Conservation (phyloP, 2,888 invertebrate species). For the Gymnosoma rotundatum region DNA sequence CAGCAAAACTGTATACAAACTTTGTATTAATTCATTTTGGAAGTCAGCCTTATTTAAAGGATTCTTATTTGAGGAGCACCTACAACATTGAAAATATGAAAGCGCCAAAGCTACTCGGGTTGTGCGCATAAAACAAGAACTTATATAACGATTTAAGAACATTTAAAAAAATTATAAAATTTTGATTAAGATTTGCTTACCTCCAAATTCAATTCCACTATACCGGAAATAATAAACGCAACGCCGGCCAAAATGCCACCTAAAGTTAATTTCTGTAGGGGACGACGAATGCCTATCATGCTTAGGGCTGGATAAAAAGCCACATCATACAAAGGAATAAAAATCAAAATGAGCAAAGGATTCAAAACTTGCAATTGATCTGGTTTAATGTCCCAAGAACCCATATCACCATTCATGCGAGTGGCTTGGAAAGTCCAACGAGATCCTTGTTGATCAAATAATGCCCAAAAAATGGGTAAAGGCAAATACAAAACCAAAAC, state of each 20-base stretch:
- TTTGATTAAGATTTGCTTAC: conserved; percentile 80
- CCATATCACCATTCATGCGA: conserved; percentile 92
- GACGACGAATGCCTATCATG: conserved; percentile 87
- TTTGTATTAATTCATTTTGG: too few relatives aligned
- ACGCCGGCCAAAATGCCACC: conserved; percentile 93
- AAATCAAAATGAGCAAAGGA: conserved; percentile 90
- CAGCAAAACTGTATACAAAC: too few relatives aligned
- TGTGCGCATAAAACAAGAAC: too few relatives aligned
- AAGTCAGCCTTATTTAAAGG: too few relatives aligned
- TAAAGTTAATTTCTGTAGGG: conserved; percentile 92
- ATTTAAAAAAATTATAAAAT: too few relatives aligned
- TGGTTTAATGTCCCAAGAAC: conserved; percentile 89
- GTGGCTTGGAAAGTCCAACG: conserved; percentile 96
- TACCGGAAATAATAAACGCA: conserved; percentile 93
- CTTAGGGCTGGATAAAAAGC: conserved; percentile 90
- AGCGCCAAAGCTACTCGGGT: too few relatives aligned
- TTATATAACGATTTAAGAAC: too few relatives aligned
- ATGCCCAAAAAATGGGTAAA: conserved; percentile 95
- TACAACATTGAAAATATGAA: too few relatives aligned
- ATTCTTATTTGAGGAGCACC: too few relatives aligned
- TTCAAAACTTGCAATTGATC: conserved; percentile 98
- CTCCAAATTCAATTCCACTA: conserved; percentile 91
- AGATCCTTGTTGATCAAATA: conserved; percentile 96
- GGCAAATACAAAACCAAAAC: conserved; percentile 92
- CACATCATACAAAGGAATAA: conserved; percentile 93